Conservation (phyloP, 1,140 invertebrate species). For the Reticulitermes speratus region DNA sequence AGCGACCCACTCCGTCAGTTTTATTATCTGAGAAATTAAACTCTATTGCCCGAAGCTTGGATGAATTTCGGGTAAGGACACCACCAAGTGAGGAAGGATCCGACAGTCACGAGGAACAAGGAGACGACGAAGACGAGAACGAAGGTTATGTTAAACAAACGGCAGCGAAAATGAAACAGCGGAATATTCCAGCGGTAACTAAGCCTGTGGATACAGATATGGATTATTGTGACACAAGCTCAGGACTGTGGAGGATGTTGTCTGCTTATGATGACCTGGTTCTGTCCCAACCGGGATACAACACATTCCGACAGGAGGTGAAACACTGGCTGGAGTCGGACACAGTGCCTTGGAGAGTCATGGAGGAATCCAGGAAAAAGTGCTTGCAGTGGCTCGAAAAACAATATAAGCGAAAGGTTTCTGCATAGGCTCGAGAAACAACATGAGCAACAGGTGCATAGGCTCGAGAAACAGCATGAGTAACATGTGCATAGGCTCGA, state of each 20-base stretch:
- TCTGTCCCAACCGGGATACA: constrained; percentile 31
- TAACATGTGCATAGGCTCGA: no score
- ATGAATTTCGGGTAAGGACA: neutral
- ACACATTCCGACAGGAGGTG: constrained; percentile 29
- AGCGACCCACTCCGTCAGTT: neutral
- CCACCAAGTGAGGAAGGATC: neutral
- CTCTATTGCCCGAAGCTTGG: neutral
- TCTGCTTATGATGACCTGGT: constrained; percentile 35
- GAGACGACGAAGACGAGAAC: neutral
- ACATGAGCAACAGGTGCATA: no score
- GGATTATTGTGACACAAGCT: constrained; percentile 22
- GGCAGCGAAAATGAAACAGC: neutral
- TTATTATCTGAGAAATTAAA: neutral
- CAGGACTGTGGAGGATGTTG: constrained; percentile 36
- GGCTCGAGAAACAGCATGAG: no score
- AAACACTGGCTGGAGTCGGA: constrained; percentile 36
- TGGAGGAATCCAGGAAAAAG: constrained; percentile 34
- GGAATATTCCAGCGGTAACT: neutral
- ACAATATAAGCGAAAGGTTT: neutral
- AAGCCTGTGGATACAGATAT: neutral
- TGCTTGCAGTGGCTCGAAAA: constrained; percentile 34
- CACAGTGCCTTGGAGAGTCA: constrained; percentile 31
- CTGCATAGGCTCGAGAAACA: neutral
- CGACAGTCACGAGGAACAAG: neutral
- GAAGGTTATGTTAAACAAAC: neutral